A percentile compares a stretch with the other conserved stretches of the same genome.
Evolutionary conservation across 2,113 vertebrate species (phyloP).

Genomic region (Hippopotamus amphibius): DNA sequence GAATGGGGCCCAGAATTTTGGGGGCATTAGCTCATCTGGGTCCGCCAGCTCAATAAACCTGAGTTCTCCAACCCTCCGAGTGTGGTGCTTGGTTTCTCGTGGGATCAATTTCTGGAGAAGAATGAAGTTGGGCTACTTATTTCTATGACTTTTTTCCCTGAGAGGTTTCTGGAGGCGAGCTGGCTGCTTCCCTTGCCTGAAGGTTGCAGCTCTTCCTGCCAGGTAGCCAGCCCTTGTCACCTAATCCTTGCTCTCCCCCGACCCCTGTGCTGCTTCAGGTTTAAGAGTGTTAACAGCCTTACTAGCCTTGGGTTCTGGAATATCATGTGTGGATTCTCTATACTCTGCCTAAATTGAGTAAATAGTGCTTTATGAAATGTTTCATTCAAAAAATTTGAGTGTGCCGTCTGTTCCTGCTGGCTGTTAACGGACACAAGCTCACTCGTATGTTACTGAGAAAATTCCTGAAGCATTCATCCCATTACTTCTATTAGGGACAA

Average conservation of each 20-base stretch:
- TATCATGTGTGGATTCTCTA: conserved; percentile 9
- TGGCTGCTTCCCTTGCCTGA: background rate
- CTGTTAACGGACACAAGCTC: background rate
- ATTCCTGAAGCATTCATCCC: conserved; percentile 3
- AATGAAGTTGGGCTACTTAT: background rate
- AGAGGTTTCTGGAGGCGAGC: background rate
- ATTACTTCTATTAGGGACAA: conserved; percentile 36
- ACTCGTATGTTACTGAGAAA: conserved; percentile 37
- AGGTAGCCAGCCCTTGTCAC: background rate
- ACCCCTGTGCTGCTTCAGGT: background rate
- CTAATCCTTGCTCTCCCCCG: background rate
- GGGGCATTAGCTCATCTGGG: too few relatives aligned
- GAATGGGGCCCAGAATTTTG: too few relatives aligned
- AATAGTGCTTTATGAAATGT: background rate
- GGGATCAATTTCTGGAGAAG: background rate
- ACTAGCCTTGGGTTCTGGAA: background rate
- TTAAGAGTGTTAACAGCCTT: background rate
- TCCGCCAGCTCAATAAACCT: too few relatives aligned
- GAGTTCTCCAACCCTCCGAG: too few relatives aligned
- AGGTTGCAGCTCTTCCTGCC: background rate
- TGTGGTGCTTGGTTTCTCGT: too few relatives aligned
- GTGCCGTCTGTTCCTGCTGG: background rate
- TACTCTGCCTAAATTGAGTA: background rate
- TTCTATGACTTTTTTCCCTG: background rate
- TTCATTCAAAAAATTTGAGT: conserved; percentile 24